These are phyloP conservation scores for Lasius platythorax DNA, from an alignment of 2,888 invertebrate genomes.

Conservation along the genomic window DNA sequence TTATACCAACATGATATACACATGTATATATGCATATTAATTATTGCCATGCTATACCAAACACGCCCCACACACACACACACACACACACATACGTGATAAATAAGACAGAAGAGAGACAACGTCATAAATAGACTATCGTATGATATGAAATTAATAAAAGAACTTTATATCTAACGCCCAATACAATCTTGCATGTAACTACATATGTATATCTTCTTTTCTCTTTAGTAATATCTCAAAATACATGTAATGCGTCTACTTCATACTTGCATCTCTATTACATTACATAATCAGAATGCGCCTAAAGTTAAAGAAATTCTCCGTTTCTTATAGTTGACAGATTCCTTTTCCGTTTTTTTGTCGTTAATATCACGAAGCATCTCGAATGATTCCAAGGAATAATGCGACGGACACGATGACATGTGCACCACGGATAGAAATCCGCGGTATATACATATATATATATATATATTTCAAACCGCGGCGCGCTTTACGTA, in stretches of 20 bases:
- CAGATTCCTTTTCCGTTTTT: not conserved
- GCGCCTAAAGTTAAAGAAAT: not conserved
- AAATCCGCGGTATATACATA: not conserved
- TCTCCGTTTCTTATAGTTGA: not conserved
- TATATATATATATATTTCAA: conserved; percentile 18
- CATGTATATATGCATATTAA: not conserved
- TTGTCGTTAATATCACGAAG: conserved; percentile 1
- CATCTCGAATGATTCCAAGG: not conserved
- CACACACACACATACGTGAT: too few relatives aligned
- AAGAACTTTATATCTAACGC: not conserved
- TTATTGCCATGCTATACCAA: conserved; percentile 3
- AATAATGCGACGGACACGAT: conserved; percentile 14
- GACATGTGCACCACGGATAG: conserved; percentile 6
- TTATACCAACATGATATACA: not conserved
- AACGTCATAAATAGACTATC: not conserved
- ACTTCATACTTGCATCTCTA: too few relatives aligned
- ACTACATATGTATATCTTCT: not conserved
- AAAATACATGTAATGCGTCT: not conserved
- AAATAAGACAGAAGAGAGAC: not conserved
- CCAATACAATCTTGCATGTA: not conserved
- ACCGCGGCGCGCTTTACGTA: conserved; percentile 37
- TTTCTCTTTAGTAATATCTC: too few relatives aligned
- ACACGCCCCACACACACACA: not conserved
- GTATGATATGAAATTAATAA: not conserved
- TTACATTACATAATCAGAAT: not conserved